phyloP scores from a whole-genome alignment of 1,140 invertebrate genomes.

The Bombus confusus region DNA sequence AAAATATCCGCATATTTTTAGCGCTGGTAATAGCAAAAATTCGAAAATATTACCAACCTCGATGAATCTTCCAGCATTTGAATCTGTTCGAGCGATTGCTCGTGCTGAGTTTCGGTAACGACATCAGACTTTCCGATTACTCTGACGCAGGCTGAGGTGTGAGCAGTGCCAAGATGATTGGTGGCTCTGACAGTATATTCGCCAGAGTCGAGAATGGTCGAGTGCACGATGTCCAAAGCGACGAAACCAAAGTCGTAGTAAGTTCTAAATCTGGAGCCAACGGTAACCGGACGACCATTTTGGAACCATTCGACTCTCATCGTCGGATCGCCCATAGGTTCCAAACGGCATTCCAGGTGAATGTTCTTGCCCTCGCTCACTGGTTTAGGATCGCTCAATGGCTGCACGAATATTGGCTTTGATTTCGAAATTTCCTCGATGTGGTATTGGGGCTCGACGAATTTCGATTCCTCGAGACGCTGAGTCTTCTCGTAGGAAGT shows the following conservation, averaged over 20 bases:
- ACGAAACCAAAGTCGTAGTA: slow-evolving; percentile 98
- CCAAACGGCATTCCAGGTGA: slow-evolving; percentile 94
- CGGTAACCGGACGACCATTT: slow-evolving; percentile 93
- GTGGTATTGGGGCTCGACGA: slow-evolving; percentile 93
- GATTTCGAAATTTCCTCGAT: slow-evolving; percentile 97
- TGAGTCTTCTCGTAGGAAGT: slow-evolving; percentile 93
- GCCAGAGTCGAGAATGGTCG: slow-evolving; percentile 94
- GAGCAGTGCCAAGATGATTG: slow-evolving; percentile 95
- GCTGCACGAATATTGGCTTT: slow-evolving; percentile 94
- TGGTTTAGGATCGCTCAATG: slow-evolving; percentile 91
- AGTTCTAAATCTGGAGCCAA: slow-evolving; percentile 95
- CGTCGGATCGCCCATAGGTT: slow-evolving; percentile 97
- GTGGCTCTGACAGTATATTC: slow-evolving; percentile 96
- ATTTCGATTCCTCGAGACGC: slow-evolving; percentile 92
- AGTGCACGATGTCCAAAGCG: slow-evolving; percentile 94
- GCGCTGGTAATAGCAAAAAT: neutral
- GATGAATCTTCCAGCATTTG: slow-evolving; percentile 96
- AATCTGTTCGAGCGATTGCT: slow-evolving; percentile 96
- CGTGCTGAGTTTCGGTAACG: slow-evolving; percentile 96
- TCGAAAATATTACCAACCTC: slow-evolving; percentile 55
- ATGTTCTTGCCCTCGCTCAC: slow-evolving; percentile 95
- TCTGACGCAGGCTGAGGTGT: slow-evolving; percentile 94
- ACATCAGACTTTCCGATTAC: slow-evolving; percentile 93
- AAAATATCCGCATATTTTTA: neutral
- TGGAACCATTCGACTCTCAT: slow-evolving; percentile 98